These are phyloP conservation scores for Taenioides sp. DNA, from an alignment of 2,797 vertebrate genomes.

Conservation along the genomic window DNA sequence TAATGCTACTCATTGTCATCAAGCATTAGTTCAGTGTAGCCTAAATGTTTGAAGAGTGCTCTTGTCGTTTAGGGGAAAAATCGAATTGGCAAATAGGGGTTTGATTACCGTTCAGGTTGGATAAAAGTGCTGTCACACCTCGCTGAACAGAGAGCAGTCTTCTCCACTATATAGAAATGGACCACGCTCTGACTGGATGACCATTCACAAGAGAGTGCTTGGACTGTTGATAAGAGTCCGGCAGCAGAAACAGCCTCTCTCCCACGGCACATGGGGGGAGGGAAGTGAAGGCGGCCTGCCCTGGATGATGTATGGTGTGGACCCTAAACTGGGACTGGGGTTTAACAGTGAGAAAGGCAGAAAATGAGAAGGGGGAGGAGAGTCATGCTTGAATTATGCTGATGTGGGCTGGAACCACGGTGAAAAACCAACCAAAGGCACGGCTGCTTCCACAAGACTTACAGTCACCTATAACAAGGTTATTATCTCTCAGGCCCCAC, in stretches of 20 bases:
- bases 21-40: slow-evolving; percentile 26
- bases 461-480: slow-evolving; percentile 59
- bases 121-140: slow-evolving; percentile 43
- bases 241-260: slow-evolving; percentile 43
- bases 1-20: slow-evolving; percentile 47
- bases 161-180: slow-evolving; percentile 34
- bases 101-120: neutral
- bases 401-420: slow-evolving; percentile 66
- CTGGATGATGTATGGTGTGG: slow-evolving; percentile 78
- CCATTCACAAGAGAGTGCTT: slow-evolving; percentile 48
- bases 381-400: slow-evolving; percentile 81
- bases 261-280: slow-evolving; percentile 55
- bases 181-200: slow-evolving; percentile 41
- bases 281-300: slow-evolving; percentile 40
- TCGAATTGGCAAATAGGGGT: slow-evolving; percentile 16
- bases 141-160: slow-evolving; percentile 40
- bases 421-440: slow-evolving; percentile 50
- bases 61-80: neutral
- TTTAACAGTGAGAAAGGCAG: slow-evolving; percentile 62
- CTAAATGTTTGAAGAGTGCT: slow-evolving; percentile 10
- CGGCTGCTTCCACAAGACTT: slow-evolving; percentile 38
- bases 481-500: slow-evolving; percentile 53
- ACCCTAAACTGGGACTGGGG: slow-evolving; percentile 57
- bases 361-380: slow-evolving; percentile 71
- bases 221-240: slow-evolving; percentile 62